phyloP scores from a whole-genome alignment of 2,888 invertebrate species.

The Drosophila ezoana region DNA sequence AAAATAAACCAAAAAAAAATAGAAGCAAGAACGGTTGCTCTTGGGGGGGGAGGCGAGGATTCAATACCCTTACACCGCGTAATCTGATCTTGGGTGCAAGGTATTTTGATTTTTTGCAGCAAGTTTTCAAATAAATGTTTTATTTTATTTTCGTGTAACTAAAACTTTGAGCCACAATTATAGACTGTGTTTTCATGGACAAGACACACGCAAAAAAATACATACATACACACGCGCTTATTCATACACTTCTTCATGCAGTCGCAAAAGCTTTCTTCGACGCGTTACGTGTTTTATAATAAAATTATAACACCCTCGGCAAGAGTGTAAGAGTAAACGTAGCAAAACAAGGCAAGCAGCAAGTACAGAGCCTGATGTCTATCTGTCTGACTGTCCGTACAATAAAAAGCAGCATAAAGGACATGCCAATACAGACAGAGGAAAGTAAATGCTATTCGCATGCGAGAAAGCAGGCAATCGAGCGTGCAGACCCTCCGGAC shows the following conservation, averaged over 20 bases:
- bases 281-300: neutral
- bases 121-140: no score
- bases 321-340: conserved; percentile 6
- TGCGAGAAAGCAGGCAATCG: conserved; percentile 51
- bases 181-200: no score
- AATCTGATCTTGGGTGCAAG: neutral
- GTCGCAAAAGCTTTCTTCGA: neutral
- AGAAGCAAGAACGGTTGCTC: neutral
- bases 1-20: conserved; percentile 35
- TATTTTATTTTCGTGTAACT: no score
- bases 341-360: conserved; percentile 41
- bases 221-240: no score
- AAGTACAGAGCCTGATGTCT: conserved; percentile 13
- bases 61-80: conserved; percentile 9
- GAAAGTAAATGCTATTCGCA: conserved; percentile 7
- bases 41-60: neutral
- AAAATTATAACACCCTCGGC: conserved; percentile 1
- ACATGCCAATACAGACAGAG: conserved; percentile 33
- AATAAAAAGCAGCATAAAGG: conserved; percentile 41
- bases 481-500: conserved; percentile 37
- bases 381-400: conserved; percentile 33
- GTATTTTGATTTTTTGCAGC: no score
- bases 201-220: no score
- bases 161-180: no score
- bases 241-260: neutral